phyloP scores from a whole-genome alignment of 2,113 vertebrate genomes.

The Pygoscelis antarcticus region DNA sequence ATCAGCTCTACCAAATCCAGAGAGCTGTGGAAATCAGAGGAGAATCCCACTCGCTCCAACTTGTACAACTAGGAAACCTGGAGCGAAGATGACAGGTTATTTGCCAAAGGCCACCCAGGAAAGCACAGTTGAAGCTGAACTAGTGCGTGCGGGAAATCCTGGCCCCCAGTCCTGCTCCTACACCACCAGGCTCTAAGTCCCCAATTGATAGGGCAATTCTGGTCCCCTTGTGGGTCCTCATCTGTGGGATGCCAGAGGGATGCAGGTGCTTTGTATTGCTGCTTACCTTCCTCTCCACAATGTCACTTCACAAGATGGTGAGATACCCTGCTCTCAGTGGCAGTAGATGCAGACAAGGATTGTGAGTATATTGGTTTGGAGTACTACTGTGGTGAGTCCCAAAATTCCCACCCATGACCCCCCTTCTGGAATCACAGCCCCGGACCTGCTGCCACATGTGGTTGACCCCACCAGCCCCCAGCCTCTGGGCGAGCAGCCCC shows the following conservation, averaged over 20 bases:
- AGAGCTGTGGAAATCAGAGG: neutral
- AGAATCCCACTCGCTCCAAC: neutral
- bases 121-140: neutral
- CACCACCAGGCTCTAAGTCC: neutral
- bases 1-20: neutral
- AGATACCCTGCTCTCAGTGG: neutral
- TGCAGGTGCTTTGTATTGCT: fast-evolving
- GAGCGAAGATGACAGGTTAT: neutral
- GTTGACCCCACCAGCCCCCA: neutral
- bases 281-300: neutral
- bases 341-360: neutral
- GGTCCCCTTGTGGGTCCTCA: neutral
- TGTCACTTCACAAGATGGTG: neutral
- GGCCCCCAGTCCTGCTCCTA: neutral
- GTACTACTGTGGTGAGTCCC: neutral
- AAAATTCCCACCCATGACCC: fast-evolving
- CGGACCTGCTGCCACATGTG: fast-evolving
- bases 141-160: neutral
- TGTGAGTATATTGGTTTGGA: neutral
- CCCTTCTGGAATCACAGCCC: neutral
- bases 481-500: neutral
- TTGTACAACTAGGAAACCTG: neutral
- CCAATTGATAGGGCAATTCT: neutral
- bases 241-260: neutral
- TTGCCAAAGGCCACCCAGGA: constrained; percentile 24